Evolutionary conservation across 1,140 invertebrate genomes (phyloP).

Genomic region (Drosophila kikkawai): DNA sequence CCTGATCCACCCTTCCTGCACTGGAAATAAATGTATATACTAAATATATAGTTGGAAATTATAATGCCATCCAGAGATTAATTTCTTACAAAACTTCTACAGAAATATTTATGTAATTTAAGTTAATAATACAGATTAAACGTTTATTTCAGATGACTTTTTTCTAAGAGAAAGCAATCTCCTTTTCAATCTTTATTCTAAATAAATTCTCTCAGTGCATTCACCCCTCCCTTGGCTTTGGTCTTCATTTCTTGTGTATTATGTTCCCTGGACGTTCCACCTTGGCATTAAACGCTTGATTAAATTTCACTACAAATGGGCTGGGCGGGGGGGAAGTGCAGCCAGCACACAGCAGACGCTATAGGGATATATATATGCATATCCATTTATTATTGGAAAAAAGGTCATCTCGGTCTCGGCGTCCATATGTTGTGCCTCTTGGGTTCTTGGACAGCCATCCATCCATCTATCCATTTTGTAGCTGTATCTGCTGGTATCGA

Average conservation of each 20-base stretch:
- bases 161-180: too few relatives aligned
- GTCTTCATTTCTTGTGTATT: conserved; percentile 48
- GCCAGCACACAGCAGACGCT: conserved; percentile 15
- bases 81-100: too few relatives aligned
- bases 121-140: too few relatives aligned
- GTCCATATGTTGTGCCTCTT: conserved; percentile 65
- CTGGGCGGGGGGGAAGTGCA: conserved; percentile 50
- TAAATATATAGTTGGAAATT: too few relatives aligned
- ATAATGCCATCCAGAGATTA: too few relatives aligned
- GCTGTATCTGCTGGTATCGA: conserved; percentile 43
- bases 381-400: conserved; percentile 61
- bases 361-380: conserved; percentile 47
- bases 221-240: conserved; percentile 18
- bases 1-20: conserved; percentile 30
- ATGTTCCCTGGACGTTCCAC: conserved; percentile 76
- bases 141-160: too few relatives aligned
- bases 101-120: too few relatives aligned
- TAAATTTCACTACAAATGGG: conserved; percentile 84
- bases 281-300: conserved; percentile 84
- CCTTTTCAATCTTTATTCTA: too few relatives aligned
- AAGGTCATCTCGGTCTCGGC: conserved; percentile 62
- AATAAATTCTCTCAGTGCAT: conserved; percentile 9
- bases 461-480: conserved; percentile 43
- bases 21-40: not conserved
- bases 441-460: conserved; percentile 25